Conservation (phyloP, 2,797 vertebrate species). For the Anguilla pacifica region DNA sequence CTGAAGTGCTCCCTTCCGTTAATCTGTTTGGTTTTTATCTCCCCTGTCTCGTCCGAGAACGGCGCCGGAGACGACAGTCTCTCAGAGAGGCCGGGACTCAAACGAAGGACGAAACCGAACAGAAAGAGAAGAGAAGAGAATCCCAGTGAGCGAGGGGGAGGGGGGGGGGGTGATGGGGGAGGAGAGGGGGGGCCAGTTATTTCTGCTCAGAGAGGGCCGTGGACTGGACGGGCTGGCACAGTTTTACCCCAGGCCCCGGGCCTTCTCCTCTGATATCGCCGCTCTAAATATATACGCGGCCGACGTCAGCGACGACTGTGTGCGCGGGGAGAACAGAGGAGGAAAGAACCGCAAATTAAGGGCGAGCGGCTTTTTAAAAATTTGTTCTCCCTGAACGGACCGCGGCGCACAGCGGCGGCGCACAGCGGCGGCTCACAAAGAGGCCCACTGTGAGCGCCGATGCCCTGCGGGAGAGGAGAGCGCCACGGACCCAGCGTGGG, state of each 20-base stretch:
- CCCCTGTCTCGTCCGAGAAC: too few relatives aligned
- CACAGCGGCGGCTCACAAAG: neutral
- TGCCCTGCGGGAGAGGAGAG: neutral
- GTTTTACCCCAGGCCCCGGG: neutral
- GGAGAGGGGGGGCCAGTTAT: neutral
- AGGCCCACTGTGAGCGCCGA: neutral
- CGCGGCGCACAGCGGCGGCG: neutral
- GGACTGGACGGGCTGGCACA: neutral
- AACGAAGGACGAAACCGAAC: neutral
- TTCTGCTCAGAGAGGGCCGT: neutral
- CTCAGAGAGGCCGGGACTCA: neutral
- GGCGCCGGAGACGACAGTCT: too few relatives aligned
- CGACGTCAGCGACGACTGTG: neutral
- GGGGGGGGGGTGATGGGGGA: neutral
- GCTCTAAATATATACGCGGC: slow-evolving; percentile 14
- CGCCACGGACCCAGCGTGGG: neutral
- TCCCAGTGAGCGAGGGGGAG: neutral
- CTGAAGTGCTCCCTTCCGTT: neutral
- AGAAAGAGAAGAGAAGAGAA: neutral
- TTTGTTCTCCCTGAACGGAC: neutral
- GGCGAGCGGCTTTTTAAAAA: neutral
- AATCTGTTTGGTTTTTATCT: neutral
- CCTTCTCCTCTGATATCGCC: neutral
- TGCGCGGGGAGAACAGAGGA: neutral
- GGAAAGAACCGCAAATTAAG: neutral